A percentile compares a stretch with the other conserved stretches of the same genome.
phyloP scores from a whole-genome alignment of 37 sponge, comb jelly and placozoan genomes.

The Amphimedon queenslandica region DNA sequence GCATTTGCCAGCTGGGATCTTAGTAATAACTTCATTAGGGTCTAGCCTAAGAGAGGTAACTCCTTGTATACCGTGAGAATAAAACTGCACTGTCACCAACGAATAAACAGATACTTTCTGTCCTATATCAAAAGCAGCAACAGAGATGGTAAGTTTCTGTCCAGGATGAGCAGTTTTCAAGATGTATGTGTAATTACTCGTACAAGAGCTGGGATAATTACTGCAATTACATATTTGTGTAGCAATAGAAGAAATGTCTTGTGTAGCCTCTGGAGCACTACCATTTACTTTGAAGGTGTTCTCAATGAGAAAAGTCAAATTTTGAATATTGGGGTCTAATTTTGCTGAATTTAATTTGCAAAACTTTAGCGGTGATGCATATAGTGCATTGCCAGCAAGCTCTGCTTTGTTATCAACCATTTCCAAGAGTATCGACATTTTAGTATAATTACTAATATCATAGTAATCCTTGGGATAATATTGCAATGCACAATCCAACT shows the following conservation, averaged over 20 bases:
- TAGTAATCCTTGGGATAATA: neutral
- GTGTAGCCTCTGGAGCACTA: neutral
- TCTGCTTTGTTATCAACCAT: constrained; percentile 9
- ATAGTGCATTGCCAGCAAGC: constrained; percentile 27
- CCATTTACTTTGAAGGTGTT: neutral
- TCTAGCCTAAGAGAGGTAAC: neutral
- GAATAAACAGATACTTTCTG: neutral
- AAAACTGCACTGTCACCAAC: neutral
- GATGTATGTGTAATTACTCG: too few relatives aligned
- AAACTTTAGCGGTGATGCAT: neutral
- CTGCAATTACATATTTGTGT: neutral
- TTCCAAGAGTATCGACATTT: neutral
- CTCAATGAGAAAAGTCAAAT: neutral
- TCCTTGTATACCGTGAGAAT: neutral
- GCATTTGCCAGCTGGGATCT: neutral
- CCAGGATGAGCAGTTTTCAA: neutral
- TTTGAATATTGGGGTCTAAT: neutral
- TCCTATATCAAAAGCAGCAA: neutral
- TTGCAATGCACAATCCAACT: neutral
- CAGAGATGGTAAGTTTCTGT: neutral
- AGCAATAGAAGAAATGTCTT: neutral
- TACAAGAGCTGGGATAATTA: neutral
- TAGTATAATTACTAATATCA: neutral
- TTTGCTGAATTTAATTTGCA: constrained; percentile 10
- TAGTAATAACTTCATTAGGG: neutral